Percentiles rank a stretch among this genome's conserved stretches.
phyloP scores from a whole-genome alignment of 2,113 vertebrate genomes.

The Galbula dea region DNA sequence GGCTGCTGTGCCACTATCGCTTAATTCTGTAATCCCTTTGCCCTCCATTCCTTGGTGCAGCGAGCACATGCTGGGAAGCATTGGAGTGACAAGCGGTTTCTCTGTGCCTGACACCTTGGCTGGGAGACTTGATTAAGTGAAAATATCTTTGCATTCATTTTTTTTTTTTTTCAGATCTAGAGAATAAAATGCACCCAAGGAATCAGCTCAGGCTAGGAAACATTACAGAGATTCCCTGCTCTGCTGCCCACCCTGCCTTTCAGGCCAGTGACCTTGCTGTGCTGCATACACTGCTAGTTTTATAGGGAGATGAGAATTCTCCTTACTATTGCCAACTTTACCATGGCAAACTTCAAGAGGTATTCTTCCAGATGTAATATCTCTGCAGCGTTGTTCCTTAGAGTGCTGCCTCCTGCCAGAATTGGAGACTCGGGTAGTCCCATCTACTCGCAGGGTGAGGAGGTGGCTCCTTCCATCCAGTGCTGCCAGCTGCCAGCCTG shows the following conservation, averaged over 20 bases:
- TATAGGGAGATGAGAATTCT: background rate
- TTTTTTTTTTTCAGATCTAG: constrained; percentile 40
- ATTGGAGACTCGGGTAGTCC: background rate
- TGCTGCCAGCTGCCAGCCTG: background rate
- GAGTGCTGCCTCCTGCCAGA: background rate
- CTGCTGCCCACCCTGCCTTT: background rate
- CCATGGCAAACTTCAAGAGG: background rate
- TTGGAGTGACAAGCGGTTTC: constrained; percentile 74
- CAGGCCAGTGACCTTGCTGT: background rate
- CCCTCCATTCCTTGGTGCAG: constrained; percentile 66
- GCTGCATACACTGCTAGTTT: background rate
- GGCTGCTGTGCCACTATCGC: constrained; percentile 9
- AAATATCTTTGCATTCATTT: constrained; percentile 69
- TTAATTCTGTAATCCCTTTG: constrained; percentile 78
- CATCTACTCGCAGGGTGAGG: background rate
- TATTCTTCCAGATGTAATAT: background rate
- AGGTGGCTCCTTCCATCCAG: background rate
- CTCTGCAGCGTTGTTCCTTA: background rate
- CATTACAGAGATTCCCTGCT: background rate
- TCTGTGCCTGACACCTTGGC: constrained; percentile 65
- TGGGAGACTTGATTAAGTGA: constrained; percentile 71
- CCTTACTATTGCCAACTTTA: constrained; percentile 1
- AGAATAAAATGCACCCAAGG: constrained; percentile 31
- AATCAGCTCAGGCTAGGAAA: background rate
- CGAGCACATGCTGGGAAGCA: constrained; percentile 59